These are phyloP conservation scores for Meda fulgida DNA, from an alignment of 2,797 vertebrate genomes.

Conservation along the genomic window DNA sequence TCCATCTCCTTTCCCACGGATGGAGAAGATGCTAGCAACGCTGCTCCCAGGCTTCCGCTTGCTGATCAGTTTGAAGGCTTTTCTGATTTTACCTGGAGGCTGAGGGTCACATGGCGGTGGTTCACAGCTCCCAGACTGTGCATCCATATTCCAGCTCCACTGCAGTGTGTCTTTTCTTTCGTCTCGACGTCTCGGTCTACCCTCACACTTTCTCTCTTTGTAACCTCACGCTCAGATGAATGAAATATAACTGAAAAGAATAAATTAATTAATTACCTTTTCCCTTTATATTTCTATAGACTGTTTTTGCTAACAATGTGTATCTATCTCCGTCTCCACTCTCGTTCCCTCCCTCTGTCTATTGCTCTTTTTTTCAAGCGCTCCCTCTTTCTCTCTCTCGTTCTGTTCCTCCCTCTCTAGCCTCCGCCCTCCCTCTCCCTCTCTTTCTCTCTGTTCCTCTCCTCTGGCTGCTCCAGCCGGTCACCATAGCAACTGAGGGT, in stretches of 20 bases:
- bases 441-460: slow-evolving; percentile 79
- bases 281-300: slow-evolving; percentile 31
- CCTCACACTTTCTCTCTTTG: slow-evolving; percentile 38
- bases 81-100: slow-evolving; percentile 93
- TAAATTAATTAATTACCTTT: slow-evolving; percentile 35
- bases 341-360: slow-evolving; percentile 66
- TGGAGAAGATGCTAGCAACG: slow-evolving; percentile 90
- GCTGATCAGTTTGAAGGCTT: slow-evolving; percentile 95
- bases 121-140: slow-evolving; percentile 86
- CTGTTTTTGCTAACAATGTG: slow-evolving; percentile 37
- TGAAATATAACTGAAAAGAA: slow-evolving; percentile 23
- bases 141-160: slow-evolving; percentile 85
- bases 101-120: slow-evolving; percentile 87
- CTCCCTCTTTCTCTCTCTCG: slow-evolving; percentile 61
- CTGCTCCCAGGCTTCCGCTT: slow-evolving; percentile 88
- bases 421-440: slow-evolving; percentile 69
- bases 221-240: slow-evolving; percentile 14
- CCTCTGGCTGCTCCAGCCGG: slow-evolving; percentile 77
- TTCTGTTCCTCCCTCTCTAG: slow-evolving; percentile 75
- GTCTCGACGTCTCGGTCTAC: slow-evolving; percentile 20
- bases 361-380: slow-evolving; percentile 42
- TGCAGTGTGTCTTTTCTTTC: slow-evolving; percentile 54
- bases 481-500: slow-evolving; percentile 84
- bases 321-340: slow-evolving; percentile 47
- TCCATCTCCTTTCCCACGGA: slow-evolving; percentile 87